Conservation (phyloP, 2,113 vertebrate genomes). For the Eulacestoma nigropectus region DNA sequence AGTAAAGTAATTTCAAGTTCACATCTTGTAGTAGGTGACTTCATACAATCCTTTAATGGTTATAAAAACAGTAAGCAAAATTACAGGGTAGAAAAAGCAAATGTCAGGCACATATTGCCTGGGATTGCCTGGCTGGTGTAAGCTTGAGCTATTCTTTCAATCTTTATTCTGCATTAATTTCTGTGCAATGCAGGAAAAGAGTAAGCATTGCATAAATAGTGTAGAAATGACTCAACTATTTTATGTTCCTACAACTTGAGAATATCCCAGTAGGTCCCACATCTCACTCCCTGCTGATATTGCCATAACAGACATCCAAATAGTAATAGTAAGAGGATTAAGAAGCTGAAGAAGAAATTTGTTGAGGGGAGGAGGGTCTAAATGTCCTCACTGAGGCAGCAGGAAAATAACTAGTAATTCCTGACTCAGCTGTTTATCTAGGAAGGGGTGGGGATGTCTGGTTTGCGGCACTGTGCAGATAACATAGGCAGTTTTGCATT, state of each 20-base stretch:
- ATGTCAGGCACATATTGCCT: neutral
- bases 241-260: neutral
- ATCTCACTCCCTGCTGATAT: neutral
- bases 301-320: neutral
- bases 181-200: neutral
- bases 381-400: neutral
- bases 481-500: neutral
- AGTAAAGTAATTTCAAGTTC: neutral
- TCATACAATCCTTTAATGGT: neutral
- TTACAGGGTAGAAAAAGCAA: neutral
- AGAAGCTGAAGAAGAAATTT: neutral
- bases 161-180: neutral
- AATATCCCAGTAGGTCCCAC: neutral
- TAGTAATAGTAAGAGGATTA: neutral
- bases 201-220: neutral
- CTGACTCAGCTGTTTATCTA: neutral
- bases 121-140: neutral
- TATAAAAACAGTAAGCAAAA: neutral
- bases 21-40: neutral
- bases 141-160: neutral
- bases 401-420: neutral
- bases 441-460: accelerated
- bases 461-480: neutral
- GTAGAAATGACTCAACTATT: neutral
- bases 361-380: neutral